phyloP scores from a whole-genome alignment of 2,888 invertebrate genomes.

The Hypena proboscidalis region DNA sequence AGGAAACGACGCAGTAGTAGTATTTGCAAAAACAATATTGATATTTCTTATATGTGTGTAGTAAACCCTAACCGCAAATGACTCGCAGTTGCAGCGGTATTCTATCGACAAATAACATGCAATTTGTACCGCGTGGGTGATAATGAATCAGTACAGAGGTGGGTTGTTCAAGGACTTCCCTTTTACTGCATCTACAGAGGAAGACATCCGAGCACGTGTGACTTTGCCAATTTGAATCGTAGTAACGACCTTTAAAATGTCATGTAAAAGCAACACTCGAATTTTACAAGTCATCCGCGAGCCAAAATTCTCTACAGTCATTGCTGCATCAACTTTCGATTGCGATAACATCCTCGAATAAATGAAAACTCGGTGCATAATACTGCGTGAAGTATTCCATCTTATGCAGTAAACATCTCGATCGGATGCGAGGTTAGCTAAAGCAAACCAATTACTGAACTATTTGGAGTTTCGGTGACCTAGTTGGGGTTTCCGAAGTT shows the following conservation, averaged over 20 bases:
- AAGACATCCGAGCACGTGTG: conserved; percentile 51
- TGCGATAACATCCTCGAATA: conserved; percentile 1
- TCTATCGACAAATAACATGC: conserved; percentile 54
- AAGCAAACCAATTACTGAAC: conserved; percentile 16
- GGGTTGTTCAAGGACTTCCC: conserved; percentile 79
- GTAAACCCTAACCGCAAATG: conserved; percentile 42
- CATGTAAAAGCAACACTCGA: not conserved
- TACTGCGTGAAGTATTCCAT: not conserved
- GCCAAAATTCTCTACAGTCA: not conserved
- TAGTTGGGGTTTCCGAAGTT: conserved; percentile 25
- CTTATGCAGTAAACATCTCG: conserved; percentile 1
- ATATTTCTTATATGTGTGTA: conserved; percentile 26
- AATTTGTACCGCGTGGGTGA: conserved; percentile 70
- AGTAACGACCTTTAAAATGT: conserved; percentile 16
- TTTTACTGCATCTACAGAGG: conserved; percentile 68
- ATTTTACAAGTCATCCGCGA: conserved; percentile 9
- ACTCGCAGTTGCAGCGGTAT: conserved; percentile 33
- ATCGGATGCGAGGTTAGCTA: conserved; percentile 3
- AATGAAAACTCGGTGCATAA: not conserved
- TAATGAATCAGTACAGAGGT: conserved; percentile 70
- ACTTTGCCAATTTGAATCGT: conserved; percentile 20
- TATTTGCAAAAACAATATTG: not conserved
- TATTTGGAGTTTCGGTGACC: conserved; percentile 33
- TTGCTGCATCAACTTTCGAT: not conserved
- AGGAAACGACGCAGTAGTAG: conserved; percentile 3